Percentiles rank a stretch among this genome's conserved stretches.
Evolutionary conservation across 2,888 invertebrate species (phyloP).

Genomic region (Colostygia pectinataria): DNA sequence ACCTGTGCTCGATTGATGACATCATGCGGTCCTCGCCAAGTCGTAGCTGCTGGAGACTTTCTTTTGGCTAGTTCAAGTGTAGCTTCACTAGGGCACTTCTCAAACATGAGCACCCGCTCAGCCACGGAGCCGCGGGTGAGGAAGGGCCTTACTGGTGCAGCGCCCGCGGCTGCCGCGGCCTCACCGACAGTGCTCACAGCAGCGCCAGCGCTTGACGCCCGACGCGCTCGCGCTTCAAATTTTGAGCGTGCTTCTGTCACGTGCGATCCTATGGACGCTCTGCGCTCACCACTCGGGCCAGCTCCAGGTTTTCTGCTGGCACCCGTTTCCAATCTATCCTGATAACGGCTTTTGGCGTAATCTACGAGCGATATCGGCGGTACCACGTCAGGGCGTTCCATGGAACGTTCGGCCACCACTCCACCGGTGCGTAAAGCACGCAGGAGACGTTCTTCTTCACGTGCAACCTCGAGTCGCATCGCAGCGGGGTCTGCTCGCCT

Average conservation of each 20-base stretch:
- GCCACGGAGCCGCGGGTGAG: slow-evolving; percentile 95
- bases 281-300: slow-evolving; percentile 70
- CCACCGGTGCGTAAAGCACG: slow-evolving; percentile 90
- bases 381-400: slow-evolving; percentile 76
- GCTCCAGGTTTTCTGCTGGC: slow-evolving; percentile 72
- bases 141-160: slow-evolving; percentile 89
- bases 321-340: slow-evolving; percentile 81
- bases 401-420: slow-evolving; percentile 72
- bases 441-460: slow-evolving; percentile 90
- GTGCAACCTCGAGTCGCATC: slow-evolving; percentile 88
- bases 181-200: slow-evolving; percentile 75
- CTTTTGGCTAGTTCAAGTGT: slow-evolving; percentile 86
- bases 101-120: slow-evolving; percentile 94
- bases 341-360: slow-evolving; percentile 86
- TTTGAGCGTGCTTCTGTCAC: slow-evolving; percentile 79
- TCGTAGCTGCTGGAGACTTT: slow-evolving; percentile 79
- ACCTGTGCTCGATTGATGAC: slow-evolving; percentile 83
- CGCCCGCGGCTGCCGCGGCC: slow-evolving; percentile 57
- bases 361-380: slow-evolving; percentile 84
- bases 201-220: slow-evolving; percentile 73
- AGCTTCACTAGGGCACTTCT: slow-evolving; percentile 92
- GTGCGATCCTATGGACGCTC: slow-evolving; percentile 75
- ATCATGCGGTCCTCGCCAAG: slow-evolving; percentile 82
- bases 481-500: slow-evolving; percentile 78
- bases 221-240: slow-evolving; percentile 77